Conservation (phyloP, 1,140 invertebrate species). For the Harpegnathos saltator region DNA sequence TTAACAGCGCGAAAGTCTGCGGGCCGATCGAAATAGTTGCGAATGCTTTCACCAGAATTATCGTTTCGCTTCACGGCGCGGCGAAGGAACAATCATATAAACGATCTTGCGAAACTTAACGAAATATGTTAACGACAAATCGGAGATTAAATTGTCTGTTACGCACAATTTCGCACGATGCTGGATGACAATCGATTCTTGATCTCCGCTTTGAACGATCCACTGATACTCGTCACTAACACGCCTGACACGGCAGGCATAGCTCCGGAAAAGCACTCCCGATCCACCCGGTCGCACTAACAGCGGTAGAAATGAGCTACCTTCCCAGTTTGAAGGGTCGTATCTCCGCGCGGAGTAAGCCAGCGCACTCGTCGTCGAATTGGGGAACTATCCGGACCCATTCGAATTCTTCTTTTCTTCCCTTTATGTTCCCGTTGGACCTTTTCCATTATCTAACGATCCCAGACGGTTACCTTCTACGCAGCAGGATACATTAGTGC, state of each 20-base stretch:
- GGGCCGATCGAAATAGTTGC: slow-evolving; percentile 17
- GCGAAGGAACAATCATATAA: no score
- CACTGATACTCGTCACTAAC: neutral
- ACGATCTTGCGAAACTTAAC: neutral
- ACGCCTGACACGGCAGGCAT: neutral
- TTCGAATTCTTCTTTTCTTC: neutral
- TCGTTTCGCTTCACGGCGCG: neutral
- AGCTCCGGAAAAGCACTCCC: neutral
- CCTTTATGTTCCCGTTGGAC: neutral
- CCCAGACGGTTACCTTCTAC: neutral
- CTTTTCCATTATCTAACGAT: slow-evolving; percentile 14
- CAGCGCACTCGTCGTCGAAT: slow-evolving; percentile 20
- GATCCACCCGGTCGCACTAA: slow-evolving; percentile 17
- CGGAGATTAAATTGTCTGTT: neutral
- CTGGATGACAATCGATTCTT: neutral
- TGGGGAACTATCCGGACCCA: slow-evolving; percentile 11
- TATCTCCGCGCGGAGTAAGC: slow-evolving; percentile 25
- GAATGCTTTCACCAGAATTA: slow-evolving; percentile 40
- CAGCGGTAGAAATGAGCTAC: slow-evolving; percentile 39
- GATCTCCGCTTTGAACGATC: neutral
- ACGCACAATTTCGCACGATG: neutral
- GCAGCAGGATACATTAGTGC: no score
- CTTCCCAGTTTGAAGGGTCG: slow-evolving; percentile 31
- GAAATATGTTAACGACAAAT: neutral
- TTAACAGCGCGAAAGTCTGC: slow-evolving; percentile 49